Conservation (phyloP, 1,140 invertebrate genomes). For the Cheumatopsyche charites region DNA sequence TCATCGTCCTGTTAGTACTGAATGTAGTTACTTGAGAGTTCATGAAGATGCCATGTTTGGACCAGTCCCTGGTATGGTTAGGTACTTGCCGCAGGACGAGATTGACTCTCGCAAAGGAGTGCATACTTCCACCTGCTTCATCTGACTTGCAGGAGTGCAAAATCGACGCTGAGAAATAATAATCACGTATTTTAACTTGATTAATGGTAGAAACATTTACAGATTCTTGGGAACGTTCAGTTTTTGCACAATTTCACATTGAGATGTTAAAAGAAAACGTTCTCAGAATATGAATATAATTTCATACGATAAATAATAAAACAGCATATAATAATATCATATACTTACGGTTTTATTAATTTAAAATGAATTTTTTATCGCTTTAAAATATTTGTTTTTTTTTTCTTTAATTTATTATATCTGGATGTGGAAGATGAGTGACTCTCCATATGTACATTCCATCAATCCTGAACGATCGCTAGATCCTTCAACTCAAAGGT, state of each 20-base stretch:
- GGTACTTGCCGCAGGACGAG: conserved; percentile 14
- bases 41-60: conserved; percentile 36
- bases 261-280: neutral
- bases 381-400: too few relatives aligned
- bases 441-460: neutral
- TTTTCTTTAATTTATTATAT: too few relatives aligned
- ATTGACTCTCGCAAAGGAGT: conserved; percentile 6
- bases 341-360: too few relatives aligned
- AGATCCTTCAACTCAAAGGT: conserved; percentile 25
- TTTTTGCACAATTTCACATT: neutral
- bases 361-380: too few relatives aligned
- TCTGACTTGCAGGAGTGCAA: conserved; percentile 17
- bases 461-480: conserved; percentile 18
- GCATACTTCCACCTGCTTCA: conserved; percentile 28
- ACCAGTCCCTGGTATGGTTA: conserved; percentile 5
- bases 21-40: conserved; percentile 31
- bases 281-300: too few relatives aligned
- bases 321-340: too few relatives aligned
- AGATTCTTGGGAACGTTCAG: neutral
- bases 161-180: conserved; percentile 22
- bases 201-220: neutral
- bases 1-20: conserved; percentile 19
- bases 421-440: neutral
- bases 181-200: neutral
- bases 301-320: too few relatives aligned